Evolutionary conservation across 30 jellyfish, hydroid and myxozoan genomes (phyloP), one percentile per base, ranked within the genome.

Genomic region (Cassiopea xamachana): DNA sequence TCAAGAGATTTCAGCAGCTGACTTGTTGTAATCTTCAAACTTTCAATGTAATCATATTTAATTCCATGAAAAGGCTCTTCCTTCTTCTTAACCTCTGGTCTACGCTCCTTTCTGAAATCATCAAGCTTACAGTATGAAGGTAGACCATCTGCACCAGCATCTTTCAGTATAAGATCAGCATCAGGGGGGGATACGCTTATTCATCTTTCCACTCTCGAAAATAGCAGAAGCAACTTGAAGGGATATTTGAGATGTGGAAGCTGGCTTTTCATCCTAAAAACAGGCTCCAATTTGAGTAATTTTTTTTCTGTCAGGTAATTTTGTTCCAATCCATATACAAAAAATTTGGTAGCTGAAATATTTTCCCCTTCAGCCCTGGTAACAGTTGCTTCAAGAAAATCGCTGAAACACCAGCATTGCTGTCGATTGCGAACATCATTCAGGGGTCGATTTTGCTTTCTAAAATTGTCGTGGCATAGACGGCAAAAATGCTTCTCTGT

Each of bases 101-200:
- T 64, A 13, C 74, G 82, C 62, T 73, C 82, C 82, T 48, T 73
- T 59, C 45, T 73, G 45, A 73, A 73, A 4, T 73, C 45, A 14
- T 8, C 19, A 14, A 73, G 82, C 19, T 73, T 73, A 59, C 19
- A 14, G 16, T 73, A 73, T 27, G 82, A 16, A 8, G 82, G 82
- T 8, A 73, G 82, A 73, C 16, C 82, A 73, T 73, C 82, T 8
- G 82, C 82, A 8, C 82, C 82, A 44, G 82, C 82, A 73, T 19
- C 82, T 73, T 73, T 73, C 8, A 73, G 82, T 14, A 73, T 55
- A 8, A 73, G 45, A 73, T 59, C 59, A 73, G 7, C 19, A 7
- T 73, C 82, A 8, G 82, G 16, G 62, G 39, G 8, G 15, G 15
- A 69, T 69, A 44, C 79, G 79, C 48, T 69, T 0, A 14, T 55